Percentiles rank a stretch among this genome's conserved stretches.
These are phyloP conservation scores for Indicator indicator DNA, from an alignment of 2,113 vertebrate genomes.

Conservation along the genomic window DNA sequence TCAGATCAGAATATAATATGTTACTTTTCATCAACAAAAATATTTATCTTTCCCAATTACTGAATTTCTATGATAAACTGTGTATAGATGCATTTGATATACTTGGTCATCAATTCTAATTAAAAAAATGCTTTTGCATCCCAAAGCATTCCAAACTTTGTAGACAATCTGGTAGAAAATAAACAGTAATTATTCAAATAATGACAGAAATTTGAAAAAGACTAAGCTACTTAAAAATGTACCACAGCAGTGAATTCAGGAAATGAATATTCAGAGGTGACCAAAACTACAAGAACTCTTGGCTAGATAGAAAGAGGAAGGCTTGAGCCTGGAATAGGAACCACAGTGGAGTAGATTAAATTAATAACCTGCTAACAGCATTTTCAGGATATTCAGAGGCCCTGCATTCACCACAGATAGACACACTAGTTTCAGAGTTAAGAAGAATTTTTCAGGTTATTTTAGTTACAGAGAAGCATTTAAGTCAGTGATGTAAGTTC, in stretches of 20 bases:
- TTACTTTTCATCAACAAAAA: background rate
- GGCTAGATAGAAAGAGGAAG: background rate
- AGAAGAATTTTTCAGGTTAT: background rate
- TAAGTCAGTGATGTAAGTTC: background rate
- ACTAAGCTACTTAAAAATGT: background rate
- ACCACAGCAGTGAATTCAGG: background rate
- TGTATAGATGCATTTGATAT: background rate
- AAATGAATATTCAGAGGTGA: background rate
- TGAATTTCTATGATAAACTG: background rate
- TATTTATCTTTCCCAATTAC: background rate
- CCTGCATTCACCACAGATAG: background rate
- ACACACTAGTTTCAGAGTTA: background rate
- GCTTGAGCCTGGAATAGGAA: background rate
- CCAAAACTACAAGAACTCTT: background rate
- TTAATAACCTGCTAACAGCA: background rate
- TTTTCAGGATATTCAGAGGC: background rate
- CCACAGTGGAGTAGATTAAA: background rate
- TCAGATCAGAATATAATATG: accelerated
- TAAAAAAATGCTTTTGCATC: background rate
- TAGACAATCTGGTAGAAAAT: background rate
- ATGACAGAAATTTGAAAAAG: background rate
- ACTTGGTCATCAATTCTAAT: background rate
- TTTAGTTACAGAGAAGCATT: background rate
- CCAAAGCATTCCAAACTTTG: background rate
- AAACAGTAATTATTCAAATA: background rate